A percentile compares a stretch with the other conserved stretches of the same genome.
phyloP scores from a whole-genome alignment of 2,888 invertebrate species.

The Taphrorychus bicolor region DNA sequence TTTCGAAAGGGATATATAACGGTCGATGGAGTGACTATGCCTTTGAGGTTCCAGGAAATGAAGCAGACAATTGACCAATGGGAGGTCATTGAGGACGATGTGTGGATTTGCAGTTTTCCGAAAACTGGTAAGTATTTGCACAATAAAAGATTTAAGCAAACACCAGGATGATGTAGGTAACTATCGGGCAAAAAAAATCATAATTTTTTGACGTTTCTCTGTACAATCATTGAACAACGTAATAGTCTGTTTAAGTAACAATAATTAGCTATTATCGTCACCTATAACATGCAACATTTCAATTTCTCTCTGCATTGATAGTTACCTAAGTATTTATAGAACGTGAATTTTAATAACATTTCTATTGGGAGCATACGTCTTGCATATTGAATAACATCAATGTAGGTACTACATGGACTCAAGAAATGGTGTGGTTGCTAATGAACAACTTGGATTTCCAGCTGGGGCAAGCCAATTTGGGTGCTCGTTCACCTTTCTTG shows the following conservation, averaged over 20 bases:
- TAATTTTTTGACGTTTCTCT: too few relatives aligned
- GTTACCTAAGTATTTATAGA: too few relatives aligned
- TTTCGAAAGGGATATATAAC: constrained; percentile 49
- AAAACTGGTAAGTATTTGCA: constrained; percentile 60
- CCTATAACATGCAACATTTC: too few relatives aligned
- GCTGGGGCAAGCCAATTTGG: constrained; percentile 64
- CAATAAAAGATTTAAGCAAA: too few relatives aligned
- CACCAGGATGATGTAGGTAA: too few relatives aligned
- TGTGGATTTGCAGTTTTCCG: constrained; percentile 66
- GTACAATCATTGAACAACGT: too few relatives aligned
- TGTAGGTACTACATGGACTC: constrained; percentile 89
- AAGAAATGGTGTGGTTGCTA: constrained; percentile 91
- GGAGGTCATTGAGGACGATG: constrained; percentile 60
- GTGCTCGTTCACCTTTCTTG: constrained; percentile 34
- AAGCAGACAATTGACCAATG: constrained; percentile 55
- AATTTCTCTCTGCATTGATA: too few relatives aligned
- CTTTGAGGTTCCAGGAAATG: constrained; percentile 57
- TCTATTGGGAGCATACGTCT: constrained; percentile 74
- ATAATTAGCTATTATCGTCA: too few relatives aligned
- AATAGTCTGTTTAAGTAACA: too few relatives aligned
- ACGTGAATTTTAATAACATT: too few relatives aligned
- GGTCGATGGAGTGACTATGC: constrained; percentile 57
- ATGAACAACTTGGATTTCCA: constrained; percentile 81
- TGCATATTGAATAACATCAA: too few relatives aligned
- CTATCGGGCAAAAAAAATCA: too few relatives aligned